Base-by-base conservation (phyloP, 2,888 invertebrate genomes). In the Molanna angustata region DNA sequence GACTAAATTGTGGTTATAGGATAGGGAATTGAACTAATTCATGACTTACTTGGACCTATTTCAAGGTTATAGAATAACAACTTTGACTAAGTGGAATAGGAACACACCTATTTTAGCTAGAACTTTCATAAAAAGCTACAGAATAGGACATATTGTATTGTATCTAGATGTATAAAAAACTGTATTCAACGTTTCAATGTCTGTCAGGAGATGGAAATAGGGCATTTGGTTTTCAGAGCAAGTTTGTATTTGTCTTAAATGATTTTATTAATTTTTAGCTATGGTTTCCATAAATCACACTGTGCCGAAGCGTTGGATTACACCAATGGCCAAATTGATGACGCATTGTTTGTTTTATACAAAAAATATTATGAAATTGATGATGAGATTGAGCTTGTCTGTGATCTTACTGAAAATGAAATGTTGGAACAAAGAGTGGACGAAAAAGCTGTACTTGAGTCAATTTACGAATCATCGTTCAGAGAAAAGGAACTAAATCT, bases 381-480 rank as follows among this genome's bases (percentile, higher is more conserved):
- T 59, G 63, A 68, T 1, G 69, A 68, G 59, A 69, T 70, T 2
- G 69, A 74, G 40, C 69, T 70, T 2, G 69, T 74, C 39, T 68
- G 74, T 59, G 65, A 75, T 50, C 71, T 79, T 1, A 68, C 76
- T 3, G 67, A 70, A 57, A 64, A 73, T 2, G 84, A 85, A 62
- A 64, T 86, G 33, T 58, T 80, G 20, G 85, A 86, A 66, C 83
- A 83, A 71, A 77, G 84, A 54, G 70, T 69, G 7, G 90, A 90
- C 50, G 90, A 91, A 64, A 83, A 83, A 67, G 82, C 83, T 57
- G 87, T 86, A 0, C 69, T 91, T 22, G 82, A 86, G 69, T 88
- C 89, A 13, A 90, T 90, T 58, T 91, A 89, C 62, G 89, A 87
- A 54, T 71, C 76, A 21, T 75, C 77, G 21, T 90, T 87, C 66